These are phyloP conservation scores for Halictus quadricinctus DNA, from an alignment of 2,888 invertebrate genomes.

Conservation along the genomic window DNA sequence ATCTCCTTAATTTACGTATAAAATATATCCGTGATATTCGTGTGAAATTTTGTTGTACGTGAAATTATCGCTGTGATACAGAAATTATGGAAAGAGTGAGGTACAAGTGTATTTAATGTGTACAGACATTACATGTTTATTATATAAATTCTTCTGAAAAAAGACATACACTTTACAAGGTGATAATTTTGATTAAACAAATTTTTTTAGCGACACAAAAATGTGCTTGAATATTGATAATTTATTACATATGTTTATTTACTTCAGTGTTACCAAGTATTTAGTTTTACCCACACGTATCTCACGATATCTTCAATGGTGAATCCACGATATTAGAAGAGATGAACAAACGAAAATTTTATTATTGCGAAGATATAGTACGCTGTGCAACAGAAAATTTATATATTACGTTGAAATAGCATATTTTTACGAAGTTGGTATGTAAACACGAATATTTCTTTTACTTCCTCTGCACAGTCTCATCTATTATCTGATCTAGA, in stretches of 20 bases:
- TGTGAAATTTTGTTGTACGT: neutral
- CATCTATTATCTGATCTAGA: constrained; percentile 76
- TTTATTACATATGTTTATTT: constrained; percentile 49
- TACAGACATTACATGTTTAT: neutral
- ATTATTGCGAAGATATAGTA: neutral
- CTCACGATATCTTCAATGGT: constrained; percentile 2
- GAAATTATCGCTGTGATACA: neutral
- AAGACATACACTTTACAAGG: neutral
- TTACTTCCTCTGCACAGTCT: constrained; percentile 36
- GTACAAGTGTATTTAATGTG: neutral
- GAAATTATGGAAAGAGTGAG: neutral
- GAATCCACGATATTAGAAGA: constrained; percentile 12
- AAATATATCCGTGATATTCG: neutral
- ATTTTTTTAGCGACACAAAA: neutral
- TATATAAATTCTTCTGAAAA: neutral
- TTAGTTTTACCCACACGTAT: neutral
- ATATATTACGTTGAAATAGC: neutral
- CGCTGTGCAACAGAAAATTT: constrained; percentile 5
- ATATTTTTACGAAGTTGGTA: constrained; percentile 53
- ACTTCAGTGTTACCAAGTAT: constrained; percentile 49
- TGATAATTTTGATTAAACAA: neutral
- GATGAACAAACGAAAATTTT: constrained; percentile 7
- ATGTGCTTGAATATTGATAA: constrained; percentile 8
- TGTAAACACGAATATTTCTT: constrained; percentile 26
- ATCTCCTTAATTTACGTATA: neutral